Base-by-base conservation (phyloP, 2,113 vertebrate genomes). In the Pachypanchax playfairii region DNA sequence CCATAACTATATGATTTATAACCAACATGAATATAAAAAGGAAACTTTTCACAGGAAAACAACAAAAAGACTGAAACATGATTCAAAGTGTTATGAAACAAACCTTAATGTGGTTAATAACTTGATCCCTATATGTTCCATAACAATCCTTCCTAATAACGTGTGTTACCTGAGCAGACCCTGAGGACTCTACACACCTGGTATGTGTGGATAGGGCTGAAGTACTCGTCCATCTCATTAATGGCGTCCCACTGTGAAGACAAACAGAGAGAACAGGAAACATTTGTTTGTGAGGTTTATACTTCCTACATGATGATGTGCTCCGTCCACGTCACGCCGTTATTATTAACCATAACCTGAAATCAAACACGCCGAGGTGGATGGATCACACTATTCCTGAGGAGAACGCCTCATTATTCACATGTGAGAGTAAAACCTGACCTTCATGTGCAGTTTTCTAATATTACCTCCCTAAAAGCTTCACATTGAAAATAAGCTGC, bases 221-320 rank as follows among this genome's bases (percentile, higher is more conserved):
- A 98, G 70, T 94, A 95, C 65, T 98, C 96, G 1, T 98, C 96
- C 94, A 99, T 96, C 83, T 98, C 97, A 17, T 94, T 98, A 91
- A 99, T 97, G 0, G 96, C 95, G 58, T 99, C 97, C 97, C 97
- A 99, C 97, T 99, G 21, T 84, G 73, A 1, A 62, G 51, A 62
- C 13, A 65, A 9, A 70, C 4, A 11, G 15, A 58, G 11, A 28
- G 26, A 43, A 20, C 12, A 47, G 4, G 6, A 66, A 46, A 62
- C 18, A 56, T 24, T 36, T 17, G 9, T 0, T 21, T 53, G 43
- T 82, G 43, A n/a, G n/a, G 17, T n/a, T 38, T 14, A 14, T 11
- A 10, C 17, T 14, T 52, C 18, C 8, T 33, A 35, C 33, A 10
- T 35, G 33, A 35, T 35, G 6, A 35, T 10, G 10, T 10, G 33